Evolutionary conservation across 53 echinoderm and acorn worm genomes (phyloP).

Genomic region (Henricia sp.): DNA sequence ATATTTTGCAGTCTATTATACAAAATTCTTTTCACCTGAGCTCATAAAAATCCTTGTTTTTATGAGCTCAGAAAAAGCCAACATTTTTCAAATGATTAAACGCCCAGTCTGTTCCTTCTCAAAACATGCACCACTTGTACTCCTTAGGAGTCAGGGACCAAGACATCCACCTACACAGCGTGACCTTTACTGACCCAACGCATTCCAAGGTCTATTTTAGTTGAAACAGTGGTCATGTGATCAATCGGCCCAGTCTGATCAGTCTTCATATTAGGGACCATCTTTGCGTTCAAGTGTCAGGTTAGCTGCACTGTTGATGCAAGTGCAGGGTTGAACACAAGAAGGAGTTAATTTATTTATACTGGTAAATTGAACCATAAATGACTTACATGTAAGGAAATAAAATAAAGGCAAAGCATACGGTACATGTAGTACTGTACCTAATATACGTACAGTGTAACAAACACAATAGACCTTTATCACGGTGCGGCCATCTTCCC

Average conservation of each 20-base stretch:
- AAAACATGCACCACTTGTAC: not conserved
- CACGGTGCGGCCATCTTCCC: no score
- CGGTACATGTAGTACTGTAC: no score
- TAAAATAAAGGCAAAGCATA: no score
- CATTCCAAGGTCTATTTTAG: conserved; percentile 28
- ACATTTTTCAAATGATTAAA: not conserved
- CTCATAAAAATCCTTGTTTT: not conserved
- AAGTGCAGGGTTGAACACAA: no score
- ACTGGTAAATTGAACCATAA: no score
- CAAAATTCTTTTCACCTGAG: no score
- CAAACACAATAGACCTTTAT: no score
- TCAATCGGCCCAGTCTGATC: conserved; percentile 35
- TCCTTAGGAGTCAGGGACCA: conserved; percentile 6
- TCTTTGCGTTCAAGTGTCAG: conserved; percentile 14
- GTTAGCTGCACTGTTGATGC: not conserved
- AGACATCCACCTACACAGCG: conserved; percentile 33
- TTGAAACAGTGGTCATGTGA: not conserved
- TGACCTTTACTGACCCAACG: conserved; percentile 37
- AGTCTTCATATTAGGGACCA: conserved; percentile 43
- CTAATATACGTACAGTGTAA: no score
- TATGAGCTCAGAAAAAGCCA: not conserved
- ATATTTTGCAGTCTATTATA: no score
- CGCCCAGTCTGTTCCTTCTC: not conserved
- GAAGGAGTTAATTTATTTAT: no score
- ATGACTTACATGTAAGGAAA: no score